Evolutionary conservation across 2,888 invertebrate species (phyloP).

Genomic region (Lepetodrilus schrolli): DNA sequence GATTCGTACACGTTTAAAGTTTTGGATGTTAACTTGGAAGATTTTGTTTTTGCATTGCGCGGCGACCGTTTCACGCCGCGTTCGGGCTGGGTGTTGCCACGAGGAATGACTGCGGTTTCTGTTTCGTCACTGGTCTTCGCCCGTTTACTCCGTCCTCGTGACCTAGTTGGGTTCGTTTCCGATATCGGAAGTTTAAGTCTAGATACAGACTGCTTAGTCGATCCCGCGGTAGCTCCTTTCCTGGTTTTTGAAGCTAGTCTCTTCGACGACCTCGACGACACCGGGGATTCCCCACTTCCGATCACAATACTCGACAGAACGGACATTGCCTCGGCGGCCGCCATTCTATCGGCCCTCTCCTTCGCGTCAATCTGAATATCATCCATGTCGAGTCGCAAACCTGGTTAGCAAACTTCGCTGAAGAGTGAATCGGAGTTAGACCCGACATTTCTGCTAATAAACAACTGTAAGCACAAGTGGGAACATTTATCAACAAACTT

Average conservation of each 20-base stretch:
- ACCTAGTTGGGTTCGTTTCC: background rate
- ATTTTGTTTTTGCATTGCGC: background rate
- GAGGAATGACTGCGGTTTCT: too few species aligned
- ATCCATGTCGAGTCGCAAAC: too few species aligned
- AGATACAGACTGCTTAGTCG: background rate
- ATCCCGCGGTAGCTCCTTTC: background rate
- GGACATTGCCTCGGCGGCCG: constrained; percentile 51
- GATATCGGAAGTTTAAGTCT: background rate
- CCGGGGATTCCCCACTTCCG: background rate
- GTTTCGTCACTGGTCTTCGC: too few species aligned
- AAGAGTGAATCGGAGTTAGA: too few species aligned
- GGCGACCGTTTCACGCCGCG: constrained; percentile 15
- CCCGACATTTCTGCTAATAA: too few species aligned
- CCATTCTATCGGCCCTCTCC: constrained; percentile 53
- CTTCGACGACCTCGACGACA: background rate
- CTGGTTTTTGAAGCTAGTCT: background rate
- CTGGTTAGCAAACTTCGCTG: too few species aligned
- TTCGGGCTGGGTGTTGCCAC: too few species aligned
- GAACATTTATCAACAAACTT: too few species aligned
- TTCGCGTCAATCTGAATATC: constrained; percentile 29
- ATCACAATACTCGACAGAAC: constrained; percentile 38
- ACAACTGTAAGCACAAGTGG: too few species aligned
- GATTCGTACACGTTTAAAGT: too few species aligned
- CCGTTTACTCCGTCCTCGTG: background rate
- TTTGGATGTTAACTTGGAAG: too few species aligned